These are phyloP conservation scores for Ranitomeya imitator DNA, from an alignment of 2,113 vertebrate species.

Conservation along the genomic window DNA sequence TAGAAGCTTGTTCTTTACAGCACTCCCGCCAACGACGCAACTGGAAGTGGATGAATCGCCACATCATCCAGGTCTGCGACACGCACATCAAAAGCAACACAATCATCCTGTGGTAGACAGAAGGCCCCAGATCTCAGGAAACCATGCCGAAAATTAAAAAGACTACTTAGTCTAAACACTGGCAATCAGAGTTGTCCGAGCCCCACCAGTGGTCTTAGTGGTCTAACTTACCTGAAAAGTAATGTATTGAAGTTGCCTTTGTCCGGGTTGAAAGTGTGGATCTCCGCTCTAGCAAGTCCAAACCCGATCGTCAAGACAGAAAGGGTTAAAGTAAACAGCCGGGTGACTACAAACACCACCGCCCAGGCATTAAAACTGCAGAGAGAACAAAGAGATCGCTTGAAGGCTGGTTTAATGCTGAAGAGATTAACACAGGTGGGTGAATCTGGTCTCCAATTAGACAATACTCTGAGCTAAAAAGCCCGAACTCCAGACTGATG, in stretches of 20 bases:
- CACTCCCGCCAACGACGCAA: slow-evolving; percentile 91
- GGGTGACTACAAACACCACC: slow-evolving; percentile 85
- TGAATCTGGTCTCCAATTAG: no score
- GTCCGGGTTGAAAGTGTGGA: slow-evolving; percentile 84
- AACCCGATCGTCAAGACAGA: slow-evolving; percentile 93
- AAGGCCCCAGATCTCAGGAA: slow-evolving; percentile 10
- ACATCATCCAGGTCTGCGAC: slow-evolving; percentile 94
- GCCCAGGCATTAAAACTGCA: slow-evolving; percentile 92
- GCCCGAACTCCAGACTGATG: no score
- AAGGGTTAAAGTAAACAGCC: slow-evolving; percentile 90
- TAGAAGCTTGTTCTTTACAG: slow-evolving; percentile 84
- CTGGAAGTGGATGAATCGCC: slow-evolving; percentile 97
- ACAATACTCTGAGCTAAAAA: no score
- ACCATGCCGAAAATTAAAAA: background rate
- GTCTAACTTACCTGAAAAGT: slow-evolving; percentile 79
- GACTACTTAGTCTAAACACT: background rate
- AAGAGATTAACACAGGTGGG: background rate
- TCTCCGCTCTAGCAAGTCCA: slow-evolving; percentile 86
- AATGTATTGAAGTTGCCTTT: slow-evolving; percentile 91
- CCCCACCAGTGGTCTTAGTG: no score
- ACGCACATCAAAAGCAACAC: slow-evolving; percentile 88
- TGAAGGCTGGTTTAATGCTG: background rate
- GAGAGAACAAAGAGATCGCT: slow-evolving; percentile 4
- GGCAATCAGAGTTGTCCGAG: background rate
- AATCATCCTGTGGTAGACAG: slow-evolving; percentile 75